A percentile compares a stretch with the other conserved stretches of the same genome.
phyloP scores from a whole-genome alignment of 2,113 vertebrate genomes.

The Ptilonorhynchus violaceus region DNA sequence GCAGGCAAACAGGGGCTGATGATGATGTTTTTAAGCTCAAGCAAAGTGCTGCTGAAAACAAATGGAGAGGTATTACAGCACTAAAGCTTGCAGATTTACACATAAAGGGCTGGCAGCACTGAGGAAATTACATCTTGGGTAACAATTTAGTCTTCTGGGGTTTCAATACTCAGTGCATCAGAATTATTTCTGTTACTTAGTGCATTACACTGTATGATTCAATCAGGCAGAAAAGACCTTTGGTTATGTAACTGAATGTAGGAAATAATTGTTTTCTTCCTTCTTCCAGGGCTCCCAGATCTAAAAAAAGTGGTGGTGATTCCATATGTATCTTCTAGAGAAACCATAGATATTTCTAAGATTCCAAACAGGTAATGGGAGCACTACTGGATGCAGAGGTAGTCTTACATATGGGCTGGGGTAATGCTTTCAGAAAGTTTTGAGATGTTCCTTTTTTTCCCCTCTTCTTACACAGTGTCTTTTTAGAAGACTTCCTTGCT shows the following conservation, averaged over 20 bases:
- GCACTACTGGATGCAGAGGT: neutral
- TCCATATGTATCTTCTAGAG: constrained; percentile 82
- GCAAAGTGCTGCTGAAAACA: neutral
- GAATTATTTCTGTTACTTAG: neutral
- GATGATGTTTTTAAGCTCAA: neutral
- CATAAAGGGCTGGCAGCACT: neutral
- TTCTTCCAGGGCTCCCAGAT: constrained; percentile 85
- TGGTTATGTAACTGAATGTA: neutral
- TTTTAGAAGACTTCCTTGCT: constrained; percentile 90
- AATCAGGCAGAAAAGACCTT: neutral
- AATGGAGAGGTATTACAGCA: neutral
- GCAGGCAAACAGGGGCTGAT: neutral
- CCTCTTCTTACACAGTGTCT: constrained; percentile 70
- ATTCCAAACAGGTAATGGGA: constrained; percentile 84
- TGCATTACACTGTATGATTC: neutral
- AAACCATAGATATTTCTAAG: constrained; percentile 86
- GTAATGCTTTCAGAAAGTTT: neutral
- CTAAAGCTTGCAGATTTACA: neutral
- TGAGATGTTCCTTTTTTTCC: neutral
- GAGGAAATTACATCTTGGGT: neutral
- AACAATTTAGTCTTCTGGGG: neutral
- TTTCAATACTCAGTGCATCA: neutral
- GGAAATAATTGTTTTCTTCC: neutral
- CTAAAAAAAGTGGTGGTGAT: constrained; percentile 88
- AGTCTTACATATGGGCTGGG: neutral